Evolutionary conservation across 2,888 invertebrate species (phyloP), one percentile per base, ranked within the genome.

Genomic region (Eilema caniola): DNA sequence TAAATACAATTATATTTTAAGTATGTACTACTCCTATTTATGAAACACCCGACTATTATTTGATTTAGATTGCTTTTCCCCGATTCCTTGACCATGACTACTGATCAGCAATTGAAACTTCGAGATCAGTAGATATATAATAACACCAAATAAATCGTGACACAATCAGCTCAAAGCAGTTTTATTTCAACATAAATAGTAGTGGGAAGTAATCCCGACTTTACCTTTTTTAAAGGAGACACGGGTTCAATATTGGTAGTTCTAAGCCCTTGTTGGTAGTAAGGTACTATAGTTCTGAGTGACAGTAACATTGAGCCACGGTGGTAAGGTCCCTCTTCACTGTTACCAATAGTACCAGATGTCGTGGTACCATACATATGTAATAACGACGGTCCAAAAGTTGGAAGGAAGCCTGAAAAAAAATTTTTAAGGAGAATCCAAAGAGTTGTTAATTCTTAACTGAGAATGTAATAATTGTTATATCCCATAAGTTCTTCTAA

Each of bases 351-450:
- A 7, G 80, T 75, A 3, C 77, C 79, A 2, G 78, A 67, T 12
- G 78, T 73, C 0, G 85, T 70, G 0, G 95, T 87, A 20, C 96
- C 96, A 83, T 98, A 98, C 86, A 98, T 96, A 85, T 98, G 97
- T 2, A 98, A 87, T 84, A 97, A 97, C 0, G 97, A 96, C 0
- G 98, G 98, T 0, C 98, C 98, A 89, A 98, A 97, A 0, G 97
- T 97, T 0, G 98, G 98, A 33, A 97, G 93, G 84, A 96, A 98
- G 88, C 96, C 97, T 97, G 25, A 0, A n/a, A 53, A 28, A 41
- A 37, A 16, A 41, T 16, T 41, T 41, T 41, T 16, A 16, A 41
- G 1, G 16, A 41, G 14, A 16, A 3, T 16, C 41, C 41, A 5
- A 16, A 4, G 16, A 0, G 7, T 7, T 20, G 20, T 20, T 47